These are phyloP conservation scores for Limanda limanda DNA, from an alignment of 2,113 vertebrate genomes.

Conservation along the genomic window DNA sequence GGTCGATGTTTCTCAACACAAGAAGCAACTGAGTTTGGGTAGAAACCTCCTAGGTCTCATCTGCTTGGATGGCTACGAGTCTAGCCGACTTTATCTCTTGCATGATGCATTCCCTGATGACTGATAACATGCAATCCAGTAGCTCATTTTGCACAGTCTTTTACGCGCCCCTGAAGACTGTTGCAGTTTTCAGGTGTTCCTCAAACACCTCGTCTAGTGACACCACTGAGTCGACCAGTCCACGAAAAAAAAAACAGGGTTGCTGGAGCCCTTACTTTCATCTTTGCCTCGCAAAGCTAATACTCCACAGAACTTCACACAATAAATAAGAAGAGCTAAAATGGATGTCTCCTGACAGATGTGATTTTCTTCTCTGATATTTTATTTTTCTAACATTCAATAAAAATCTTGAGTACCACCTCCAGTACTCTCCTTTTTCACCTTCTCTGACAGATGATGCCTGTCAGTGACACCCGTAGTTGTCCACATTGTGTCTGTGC, in stretches of 20 bases:
- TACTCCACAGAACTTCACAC: no score
- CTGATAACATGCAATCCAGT: not conserved
- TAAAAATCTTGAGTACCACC: no score
- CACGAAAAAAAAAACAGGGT: constrained; percentile 31
- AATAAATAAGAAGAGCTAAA: no score
- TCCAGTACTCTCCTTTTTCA: no score
- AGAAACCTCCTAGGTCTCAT: not conserved
- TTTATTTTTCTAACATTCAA: no score
- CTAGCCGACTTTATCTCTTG: not conserved
- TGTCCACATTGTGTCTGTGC: not conserved
- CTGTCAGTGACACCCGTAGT: no score
- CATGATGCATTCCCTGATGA: not conserved
- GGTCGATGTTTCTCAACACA: constrained; percentile 3
- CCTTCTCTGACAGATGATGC: no score
- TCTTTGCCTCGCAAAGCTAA: no score
- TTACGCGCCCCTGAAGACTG: not conserved
- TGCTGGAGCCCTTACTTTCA: not conserved
- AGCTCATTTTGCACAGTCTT: not conserved
- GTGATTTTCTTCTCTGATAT: no score
- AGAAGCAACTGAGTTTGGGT: constrained; percentile 5
- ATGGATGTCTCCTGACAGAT: no score
- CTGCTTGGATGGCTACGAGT: not conserved
- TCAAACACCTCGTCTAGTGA: constrained; percentile 27
- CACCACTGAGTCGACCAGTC: no score
- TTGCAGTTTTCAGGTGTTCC: not conserved